phyloP scores from a whole-genome alignment of 1,140 invertebrate genomes.

The Trachelipus rathkii region DNA sequence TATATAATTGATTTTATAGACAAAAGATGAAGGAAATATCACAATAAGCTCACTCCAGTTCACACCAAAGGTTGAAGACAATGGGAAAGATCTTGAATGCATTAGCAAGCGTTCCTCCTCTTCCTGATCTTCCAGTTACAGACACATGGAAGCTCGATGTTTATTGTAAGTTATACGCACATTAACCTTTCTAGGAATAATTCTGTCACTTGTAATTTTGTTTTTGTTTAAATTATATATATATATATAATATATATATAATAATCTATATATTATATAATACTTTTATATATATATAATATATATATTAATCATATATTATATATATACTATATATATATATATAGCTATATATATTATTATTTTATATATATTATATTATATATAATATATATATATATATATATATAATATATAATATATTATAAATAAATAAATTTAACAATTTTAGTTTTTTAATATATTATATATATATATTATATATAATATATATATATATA shows the following conservation, averaged over 20 bases:
- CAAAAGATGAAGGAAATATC: constrained; percentile 46
- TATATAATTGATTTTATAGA: constrained; percentile 16
- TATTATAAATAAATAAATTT: too few relatives aligned
- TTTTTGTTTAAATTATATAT: too few relatives aligned
- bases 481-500: too few relatives aligned
- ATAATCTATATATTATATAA: too few relatives aligned
- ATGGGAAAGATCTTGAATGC: constrained; percentile 48
- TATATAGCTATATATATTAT: too few relatives aligned
- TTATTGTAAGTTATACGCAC: constrained; percentile 48
- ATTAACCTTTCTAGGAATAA: too few relatives aligned
- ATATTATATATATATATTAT: too few relatives aligned
- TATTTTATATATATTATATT: too few relatives aligned
- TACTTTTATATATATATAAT: too few relatives aligned
- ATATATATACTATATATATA: too few relatives aligned
- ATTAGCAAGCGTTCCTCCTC: constrained; percentile 48
- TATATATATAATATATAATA: constrained; percentile 17
- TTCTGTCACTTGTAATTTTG: background rate
- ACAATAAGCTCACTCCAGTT: constrained; percentile 49
- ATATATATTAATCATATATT: too few relatives aligned
- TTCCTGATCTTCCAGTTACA: constrained; percentile 47
- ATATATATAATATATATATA: constrained; percentile 18
- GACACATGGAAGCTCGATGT: constrained; percentile 50
- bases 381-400: constrained; percentile 24
- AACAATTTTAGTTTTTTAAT: too few relatives aligned
- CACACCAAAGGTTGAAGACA: constrained; percentile 48